Evolutionary conservation across 30 jellyfish, hydroid and myxozoan species (phyloP).

Genomic region (Aurelia sp.): DNA sequence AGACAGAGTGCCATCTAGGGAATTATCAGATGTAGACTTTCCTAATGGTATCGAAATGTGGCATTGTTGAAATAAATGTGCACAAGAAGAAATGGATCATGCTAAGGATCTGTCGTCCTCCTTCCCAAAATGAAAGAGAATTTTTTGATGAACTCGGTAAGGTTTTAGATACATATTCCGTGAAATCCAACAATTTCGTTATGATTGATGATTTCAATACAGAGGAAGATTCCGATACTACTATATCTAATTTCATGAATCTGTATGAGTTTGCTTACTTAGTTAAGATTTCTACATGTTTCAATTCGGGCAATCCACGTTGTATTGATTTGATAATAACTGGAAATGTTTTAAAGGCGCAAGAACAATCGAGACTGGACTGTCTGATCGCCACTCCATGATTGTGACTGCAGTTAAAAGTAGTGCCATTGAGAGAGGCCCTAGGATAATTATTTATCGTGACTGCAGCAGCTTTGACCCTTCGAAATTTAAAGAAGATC

Average conservation of each 20-base stretch:
- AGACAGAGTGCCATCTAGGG: constrained; percentile 16
- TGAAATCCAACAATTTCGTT: constrained; percentile 29
- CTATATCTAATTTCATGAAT: constrained; percentile 42
- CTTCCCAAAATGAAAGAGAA: constrained; percentile 32
- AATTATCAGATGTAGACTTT: background rate
- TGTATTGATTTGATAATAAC: constrained; percentile 9
- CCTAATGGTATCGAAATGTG: constrained; percentile 36
- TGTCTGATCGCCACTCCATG: constrained; percentile 4
- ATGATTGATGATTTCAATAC: constrained; percentile 49
- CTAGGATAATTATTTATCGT: constrained; percentile 30
- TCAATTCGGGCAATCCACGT: background rate
- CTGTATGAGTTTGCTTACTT: constrained; percentile 32
- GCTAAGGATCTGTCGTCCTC: background rate
- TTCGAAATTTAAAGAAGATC: constrained; percentile 49
- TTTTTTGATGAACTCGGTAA: constrained; percentile 11
- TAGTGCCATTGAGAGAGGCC: constrained; percentile 39
- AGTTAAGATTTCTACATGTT: too few relatives aligned
- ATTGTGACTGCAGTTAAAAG: too few relatives aligned
- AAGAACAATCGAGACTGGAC: constrained; percentile 22
- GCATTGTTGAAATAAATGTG: constrained; percentile 41
- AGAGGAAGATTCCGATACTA: constrained; percentile 39
- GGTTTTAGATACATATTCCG: constrained; percentile 17
- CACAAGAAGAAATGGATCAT: constrained; percentile 59
- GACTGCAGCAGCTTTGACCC: constrained; percentile 32
- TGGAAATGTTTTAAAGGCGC: constrained; percentile 14